A percentile compares a stretch with the other conserved stretches of the same genome.
These are phyloP conservation scores for Lasioglossum baleicum DNA, from an alignment of 1,140 invertebrate genomes.

Conservation along the genomic window DNA sequence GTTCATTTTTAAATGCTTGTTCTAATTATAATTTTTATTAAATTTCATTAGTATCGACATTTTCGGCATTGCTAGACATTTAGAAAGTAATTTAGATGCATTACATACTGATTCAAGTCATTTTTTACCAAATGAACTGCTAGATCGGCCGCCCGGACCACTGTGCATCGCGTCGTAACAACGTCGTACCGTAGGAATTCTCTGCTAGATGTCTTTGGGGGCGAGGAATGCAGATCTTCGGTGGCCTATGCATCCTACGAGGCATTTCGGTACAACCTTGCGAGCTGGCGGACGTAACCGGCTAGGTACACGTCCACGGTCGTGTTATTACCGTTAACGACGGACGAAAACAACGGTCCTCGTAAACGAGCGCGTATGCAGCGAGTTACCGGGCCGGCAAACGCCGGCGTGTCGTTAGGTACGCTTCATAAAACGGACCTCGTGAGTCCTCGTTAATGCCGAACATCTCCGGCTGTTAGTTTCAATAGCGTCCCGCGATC, in stretches of 20 bases:
- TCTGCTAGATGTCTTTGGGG: not conserved
- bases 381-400: conserved; percentile 18
- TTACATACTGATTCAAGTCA: no score
- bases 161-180: not conserved
- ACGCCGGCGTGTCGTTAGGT: conserved; percentile 42
- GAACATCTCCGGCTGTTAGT: conserved; percentile 50
- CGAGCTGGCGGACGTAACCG: not conserved
- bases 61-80: no score
- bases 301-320: not conserved
- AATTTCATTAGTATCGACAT: no score
- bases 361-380: conserved; percentile 50
- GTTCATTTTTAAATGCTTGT: no score
- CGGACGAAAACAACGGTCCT: conserved; percentile 48
- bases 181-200: conserved; percentile 19
- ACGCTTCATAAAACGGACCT: conserved; percentile 53
- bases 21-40: no score
- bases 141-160: no score
- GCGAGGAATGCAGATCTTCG: conserved; percentile 23
- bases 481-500: conserved; percentile 44
- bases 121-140: no score
- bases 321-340: conserved; percentile 58
- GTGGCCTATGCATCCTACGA: not conserved
- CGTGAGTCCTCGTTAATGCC: conserved; percentile 58
- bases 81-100: no score
- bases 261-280: not conserved